Evolutionary conservation across 2,888 invertebrate genomes (phyloP).

Genomic region (Andrena flavipes): DNA sequence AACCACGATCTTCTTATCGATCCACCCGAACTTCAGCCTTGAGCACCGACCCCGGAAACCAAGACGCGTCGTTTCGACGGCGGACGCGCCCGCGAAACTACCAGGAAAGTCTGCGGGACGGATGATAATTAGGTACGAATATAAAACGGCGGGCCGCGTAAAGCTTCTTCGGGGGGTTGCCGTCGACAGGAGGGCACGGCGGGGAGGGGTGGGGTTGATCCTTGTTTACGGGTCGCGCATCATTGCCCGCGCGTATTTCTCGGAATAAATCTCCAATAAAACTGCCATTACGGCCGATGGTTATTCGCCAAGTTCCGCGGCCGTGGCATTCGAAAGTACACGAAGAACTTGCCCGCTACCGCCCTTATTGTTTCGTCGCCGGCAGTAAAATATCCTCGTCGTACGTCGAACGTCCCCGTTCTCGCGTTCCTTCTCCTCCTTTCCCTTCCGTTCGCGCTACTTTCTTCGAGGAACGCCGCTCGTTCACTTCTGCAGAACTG

Average conservation of each 20-base stretch:
- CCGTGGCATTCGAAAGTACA: constrained; percentile 69
- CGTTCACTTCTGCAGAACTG: constrained; percentile 27
- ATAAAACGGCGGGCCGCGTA: constrained; percentile 65
- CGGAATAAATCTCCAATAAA: constrained; percentile 81
- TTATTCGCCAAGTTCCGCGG: constrained; percentile 78
- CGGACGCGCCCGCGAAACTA: constrained; percentile 34
- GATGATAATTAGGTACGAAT: constrained; percentile 72
- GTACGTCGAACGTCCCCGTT: constrained; percentile 36
- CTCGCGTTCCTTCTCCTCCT: constrained; percentile 5
- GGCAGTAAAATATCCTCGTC: constrained; percentile 64
- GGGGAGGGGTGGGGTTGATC: constrained; percentile 56
- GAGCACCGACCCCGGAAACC: constrained; percentile 29
- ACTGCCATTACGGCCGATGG: constrained; percentile 80
- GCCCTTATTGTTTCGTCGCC: constrained; percentile 71
- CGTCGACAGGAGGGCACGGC: constrained; percentile 8
- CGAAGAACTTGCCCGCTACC: constrained; percentile 60
- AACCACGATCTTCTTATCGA: constrained; percentile 36
- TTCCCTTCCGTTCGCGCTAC: constrained; percentile 51
- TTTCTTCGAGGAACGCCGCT: constrained; percentile 10
- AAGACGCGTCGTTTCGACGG: constrained; percentile 38
- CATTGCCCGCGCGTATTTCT: constrained; percentile 76
- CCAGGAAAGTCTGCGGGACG: constrained; percentile 33
- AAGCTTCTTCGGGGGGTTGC: constrained; percentile 60
- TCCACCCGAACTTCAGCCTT: constrained; percentile 1
- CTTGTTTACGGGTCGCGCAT: constrained; percentile 82